A percentile compares a stretch with the other conserved stretches of the same genome.
Evolutionary conservation across 2,797 vertebrate species (phyloP).

Genomic region (Acanthis flammea): DNA sequence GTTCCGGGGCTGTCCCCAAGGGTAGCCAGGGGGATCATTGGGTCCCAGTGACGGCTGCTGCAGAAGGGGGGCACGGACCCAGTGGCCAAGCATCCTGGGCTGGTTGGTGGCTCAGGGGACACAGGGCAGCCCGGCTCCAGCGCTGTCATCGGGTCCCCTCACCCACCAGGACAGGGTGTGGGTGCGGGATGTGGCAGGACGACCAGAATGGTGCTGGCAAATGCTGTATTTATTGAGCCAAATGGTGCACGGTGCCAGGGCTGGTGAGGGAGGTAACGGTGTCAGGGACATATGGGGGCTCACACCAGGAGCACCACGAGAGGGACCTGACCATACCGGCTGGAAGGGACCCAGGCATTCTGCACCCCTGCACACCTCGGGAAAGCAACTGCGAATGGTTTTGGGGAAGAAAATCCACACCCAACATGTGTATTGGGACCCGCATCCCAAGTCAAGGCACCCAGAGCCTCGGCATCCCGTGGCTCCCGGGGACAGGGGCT

Average conservation of each 20-base stretch:
- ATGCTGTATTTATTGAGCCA: background rate
- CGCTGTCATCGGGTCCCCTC: rapidly evolving
- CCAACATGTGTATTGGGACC: rapidly evolving
- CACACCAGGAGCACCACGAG: background rate
- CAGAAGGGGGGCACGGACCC: rapidly evolving
- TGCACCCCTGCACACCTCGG: background rate
- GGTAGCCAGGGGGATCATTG: rapidly evolving
- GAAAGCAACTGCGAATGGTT: background rate
- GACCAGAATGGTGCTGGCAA: background rate
- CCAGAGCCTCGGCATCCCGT: background rate
- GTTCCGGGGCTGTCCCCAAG: background rate
- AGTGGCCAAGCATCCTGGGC: rapidly evolving
- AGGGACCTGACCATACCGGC: background rate
- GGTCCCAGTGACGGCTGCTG: background rate
- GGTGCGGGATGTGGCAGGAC: rapidly evolving
- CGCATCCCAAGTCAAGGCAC: background rate
- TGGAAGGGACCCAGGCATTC: background rate
- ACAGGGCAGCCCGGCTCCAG: background rate
- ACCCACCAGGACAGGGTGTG: background rate
- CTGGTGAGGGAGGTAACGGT: background rate
- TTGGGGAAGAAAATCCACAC: background rate
- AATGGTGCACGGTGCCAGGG: rapidly evolving
- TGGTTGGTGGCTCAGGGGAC: background rate
- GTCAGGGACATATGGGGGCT: background rate
- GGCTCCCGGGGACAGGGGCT: background rate